phyloP scores from a whole-genome alignment of 2,113 vertebrate species.

The Litocranius walleri region DNA sequence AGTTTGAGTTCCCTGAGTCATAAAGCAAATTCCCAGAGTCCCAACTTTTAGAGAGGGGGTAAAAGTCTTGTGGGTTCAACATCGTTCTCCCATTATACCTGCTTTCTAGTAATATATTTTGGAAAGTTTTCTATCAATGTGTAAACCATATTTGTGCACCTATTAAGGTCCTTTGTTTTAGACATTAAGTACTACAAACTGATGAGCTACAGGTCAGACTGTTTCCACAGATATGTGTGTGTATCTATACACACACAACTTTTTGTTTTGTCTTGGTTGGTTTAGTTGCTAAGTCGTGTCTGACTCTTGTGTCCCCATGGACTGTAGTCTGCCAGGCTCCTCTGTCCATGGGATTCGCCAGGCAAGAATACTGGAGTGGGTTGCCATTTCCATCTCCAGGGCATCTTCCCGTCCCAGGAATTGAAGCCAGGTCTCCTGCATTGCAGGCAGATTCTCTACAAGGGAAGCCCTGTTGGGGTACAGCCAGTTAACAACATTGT shows the following conservation, averaged over 20 bases:
- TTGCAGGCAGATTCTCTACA: not conserved
- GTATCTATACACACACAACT: not conserved
- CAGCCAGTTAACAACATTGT: not conserved
- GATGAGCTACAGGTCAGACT: not conserved
- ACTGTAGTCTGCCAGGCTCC: not conserved
- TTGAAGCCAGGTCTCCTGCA: not conserved
- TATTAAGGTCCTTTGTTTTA: not conserved
- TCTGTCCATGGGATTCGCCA: not conserved
- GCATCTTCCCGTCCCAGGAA: not conserved
- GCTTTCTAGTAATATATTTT: not conserved
- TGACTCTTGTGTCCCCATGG: not conserved
- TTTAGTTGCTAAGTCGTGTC: not conserved
- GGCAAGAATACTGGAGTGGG: not conserved
- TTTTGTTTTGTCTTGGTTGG: not conserved
- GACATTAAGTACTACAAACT: not conserved
- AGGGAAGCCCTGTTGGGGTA: not conserved
- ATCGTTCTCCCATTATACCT: not conserved
- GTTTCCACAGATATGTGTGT: not conserved
- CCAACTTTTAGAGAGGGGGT: not conserved
- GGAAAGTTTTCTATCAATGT: not conserved
- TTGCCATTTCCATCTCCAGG: not conserved
- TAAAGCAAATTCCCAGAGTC: not conserved
- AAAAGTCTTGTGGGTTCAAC: not conserved
- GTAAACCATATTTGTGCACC: not conserved
- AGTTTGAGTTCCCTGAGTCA: not conserved